Conservation (phyloP, 2,113 vertebrate species). For the Pachyramphus minor region DNA sequence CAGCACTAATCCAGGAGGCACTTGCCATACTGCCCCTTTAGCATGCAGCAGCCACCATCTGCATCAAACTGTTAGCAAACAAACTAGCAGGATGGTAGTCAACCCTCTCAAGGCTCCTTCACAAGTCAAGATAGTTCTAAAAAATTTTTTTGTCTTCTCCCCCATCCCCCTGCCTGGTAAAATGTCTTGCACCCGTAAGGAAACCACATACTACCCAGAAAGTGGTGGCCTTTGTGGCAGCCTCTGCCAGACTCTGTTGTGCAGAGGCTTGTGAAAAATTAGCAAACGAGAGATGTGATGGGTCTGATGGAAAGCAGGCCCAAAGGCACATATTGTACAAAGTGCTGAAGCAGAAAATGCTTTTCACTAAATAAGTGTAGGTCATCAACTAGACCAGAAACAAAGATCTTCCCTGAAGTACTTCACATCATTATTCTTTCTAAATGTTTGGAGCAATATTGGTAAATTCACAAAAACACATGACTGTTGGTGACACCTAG, state of each 20-base stretch:
- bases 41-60: background rate
- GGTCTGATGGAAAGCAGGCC: background rate
- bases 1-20: background rate
- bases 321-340: background rate
- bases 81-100: background rate
- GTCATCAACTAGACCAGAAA: background rate
- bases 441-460: background rate
- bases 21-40: background rate
- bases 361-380: rapidly evolving
- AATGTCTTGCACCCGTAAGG: background rate
- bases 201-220: background rate
- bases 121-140: background rate
- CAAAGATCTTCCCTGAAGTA: background rate
- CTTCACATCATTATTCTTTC: background rate
- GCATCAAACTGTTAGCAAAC: background rate
- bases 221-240: background rate
- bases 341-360: background rate
- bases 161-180: background rate
- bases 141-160: background rate
- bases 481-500: background rate
- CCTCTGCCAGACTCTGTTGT: background rate
- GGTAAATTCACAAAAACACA: background rate
- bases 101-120: background rate
- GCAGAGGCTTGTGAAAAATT: background rate
- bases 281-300: background rate